Evolutionary conservation across 2,113 vertebrate species (phyloP), one percentile per base, ranked within the genome.

Genomic region (Platichthys stellatus): DNA sequence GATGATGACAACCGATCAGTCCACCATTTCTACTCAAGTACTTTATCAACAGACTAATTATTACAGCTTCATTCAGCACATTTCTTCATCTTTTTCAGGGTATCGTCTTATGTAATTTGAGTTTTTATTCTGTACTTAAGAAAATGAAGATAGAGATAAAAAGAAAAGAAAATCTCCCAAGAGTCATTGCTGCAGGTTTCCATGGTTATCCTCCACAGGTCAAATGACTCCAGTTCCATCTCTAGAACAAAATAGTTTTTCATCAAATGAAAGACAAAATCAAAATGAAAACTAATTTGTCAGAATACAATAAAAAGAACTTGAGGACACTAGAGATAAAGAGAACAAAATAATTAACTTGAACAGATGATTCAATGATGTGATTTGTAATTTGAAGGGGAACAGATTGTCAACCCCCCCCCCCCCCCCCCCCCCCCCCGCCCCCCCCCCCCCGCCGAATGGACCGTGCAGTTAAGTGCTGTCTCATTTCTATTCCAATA

Each of bases 121-220:
- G 5, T 5, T 31, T 31, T 31, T 31, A 7, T 31, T 31, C 28
- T 31, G 28, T 31, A 31, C 28, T 31, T 31, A 31, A 5, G 28
- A 31, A 31, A 31, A 31, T 31, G 0, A 31, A 7, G 28, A 7
- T 31, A 31, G 28, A 31, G 28, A 5, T 31, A 31, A 31, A 31
- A 5, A 31, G 28, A 31, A 31, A 31, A 31, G 0, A 6, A 31
- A 31, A 31, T 31, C 28, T 31, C 28, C 28, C 28, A 5, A 31
- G 28, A 6, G 40, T 40, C 61, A 26, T 45, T 24, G 54, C 40
- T 15, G 49, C 62, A 63, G 28, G 51, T 79, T 73, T 71, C 53
- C 40, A 47, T 78, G 49, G 43, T 70, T 47, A 58, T 61, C 40
- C 26, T 61, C 28, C 49, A 40, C 49, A 53, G 61, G n/a, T 57